Base-by-base conservation (phyloP, 2,797 vertebrate species). In the Australoheros facetus region DNA sequence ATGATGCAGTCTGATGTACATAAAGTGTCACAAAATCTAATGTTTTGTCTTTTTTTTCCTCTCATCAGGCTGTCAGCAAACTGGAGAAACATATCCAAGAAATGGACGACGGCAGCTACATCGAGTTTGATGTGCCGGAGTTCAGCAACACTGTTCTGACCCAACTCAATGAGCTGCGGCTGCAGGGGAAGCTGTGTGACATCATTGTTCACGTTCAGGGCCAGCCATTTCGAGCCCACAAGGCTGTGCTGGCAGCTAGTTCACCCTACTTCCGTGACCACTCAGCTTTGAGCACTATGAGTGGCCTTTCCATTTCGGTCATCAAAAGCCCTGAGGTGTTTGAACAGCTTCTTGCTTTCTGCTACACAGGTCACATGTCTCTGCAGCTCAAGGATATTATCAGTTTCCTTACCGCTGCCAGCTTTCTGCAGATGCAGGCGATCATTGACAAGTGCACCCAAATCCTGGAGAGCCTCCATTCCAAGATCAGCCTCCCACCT, bases 101-200 rank as follows among this genome's bases (percentile, higher is more conserved):
- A 95, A 99, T 99, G 98, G 98, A 99, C 95, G 98, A 99, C 96
- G 97, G 96, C 96, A 97, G 97, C 95, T 99, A 98, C 95, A 97
- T 99, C 95, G 97, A 99, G 96, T 99, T 99, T 85, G 98, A 99
- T 85, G 98, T 99, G 95, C 98, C 98, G 3, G 98, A 98, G 95
- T 99, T 99, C 97, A 99, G 98, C 95, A 99, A 96, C 96, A 97
- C 96, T 19, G 97, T 99, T 84, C 96, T 99, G 92, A 97, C 95
- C 95, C 98, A 99, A 93, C 95, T 99, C 76, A 99, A 99, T 1
- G 97, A 99, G 85, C 96, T 99, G 82, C 97, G 98, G 85, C 92
- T 99, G 83, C 98, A 99, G 90, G 98, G 98, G 80, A 99, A 99
- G 89, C 95, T 99, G 73, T 99, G 98, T 58, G 98, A 99, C 95